A percentile compares a stretch with the other conserved stretches of the same genome.
These are phyloP conservation scores for Epinephelus cyanopodus DNA, from an alignment of 2,113 vertebrate species.

Conservation along the genomic window DNA sequence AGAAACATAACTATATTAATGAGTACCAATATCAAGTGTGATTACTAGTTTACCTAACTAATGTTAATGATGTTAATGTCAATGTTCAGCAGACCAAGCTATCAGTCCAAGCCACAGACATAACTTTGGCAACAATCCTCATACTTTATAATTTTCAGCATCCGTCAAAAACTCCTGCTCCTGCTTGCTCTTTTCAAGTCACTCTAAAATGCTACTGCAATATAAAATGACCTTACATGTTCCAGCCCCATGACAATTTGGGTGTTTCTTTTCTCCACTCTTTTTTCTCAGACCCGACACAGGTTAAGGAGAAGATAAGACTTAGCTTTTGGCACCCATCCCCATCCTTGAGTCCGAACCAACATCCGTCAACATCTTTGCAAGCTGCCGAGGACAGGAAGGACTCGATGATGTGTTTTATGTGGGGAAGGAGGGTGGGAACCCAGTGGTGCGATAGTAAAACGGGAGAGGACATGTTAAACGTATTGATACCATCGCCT, in stretches of 20 bases:
- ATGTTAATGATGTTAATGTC: not conserved
- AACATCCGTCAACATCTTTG: slow-evolving; percentile 72
- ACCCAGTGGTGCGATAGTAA: slow-evolving; percentile 71
- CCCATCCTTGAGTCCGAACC: slow-evolving; percentile 45
- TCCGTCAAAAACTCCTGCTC: not conserved
- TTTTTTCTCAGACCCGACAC: slow-evolving; percentile 23
- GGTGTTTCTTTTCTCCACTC: slow-evolving; percentile 10
- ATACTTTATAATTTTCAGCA: not conserved
- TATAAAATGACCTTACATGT: slow-evolving; percentile 6
- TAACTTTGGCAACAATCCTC: not conserved
- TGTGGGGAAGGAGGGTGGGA: slow-evolving; percentile 71
- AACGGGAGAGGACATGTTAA: slow-evolving; percentile 76
- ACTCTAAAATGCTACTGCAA: slow-evolving; percentile 3
- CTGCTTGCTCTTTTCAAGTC: not conserved
- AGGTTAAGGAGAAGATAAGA: slow-evolving; percentile 44
- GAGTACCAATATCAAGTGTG: not conserved
- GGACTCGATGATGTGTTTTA: slow-evolving; percentile 81
- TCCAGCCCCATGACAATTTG: not conserved
- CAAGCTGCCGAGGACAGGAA: slow-evolving; percentile 73
- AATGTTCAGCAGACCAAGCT: too few relatives aligned
- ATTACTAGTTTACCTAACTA: not conserved
- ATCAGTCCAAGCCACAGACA: not conserved
- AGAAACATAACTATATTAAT: not conserved
- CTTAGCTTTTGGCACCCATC: slow-evolving; percentile 28
- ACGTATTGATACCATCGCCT: slow-evolving; percentile 77